A percentile compares a stretch with the other conserved stretches of the same genome.
Conservation (phyloP, 2,888 invertebrate species). For the Drosophila picticornis region DNA sequence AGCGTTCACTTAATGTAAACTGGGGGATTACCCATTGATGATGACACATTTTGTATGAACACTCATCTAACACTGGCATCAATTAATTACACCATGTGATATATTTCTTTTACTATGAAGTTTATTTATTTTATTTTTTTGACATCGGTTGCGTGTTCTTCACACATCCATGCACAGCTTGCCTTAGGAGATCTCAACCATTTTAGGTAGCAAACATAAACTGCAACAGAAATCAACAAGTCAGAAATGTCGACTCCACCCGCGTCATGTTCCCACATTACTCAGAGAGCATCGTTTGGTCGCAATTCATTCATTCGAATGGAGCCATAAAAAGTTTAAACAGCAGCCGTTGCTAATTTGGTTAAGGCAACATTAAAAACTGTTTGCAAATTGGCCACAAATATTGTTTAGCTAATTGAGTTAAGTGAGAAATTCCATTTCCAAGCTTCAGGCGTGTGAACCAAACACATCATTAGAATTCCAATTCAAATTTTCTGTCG, state of each 20-base stretch:
- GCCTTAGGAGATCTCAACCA: conserved; percentile 1
- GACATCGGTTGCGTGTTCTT: conserved; percentile 17
- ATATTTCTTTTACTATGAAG: neutral
- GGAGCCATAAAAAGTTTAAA: conserved; percentile 45
- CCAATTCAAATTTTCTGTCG: conserved; percentile 4
- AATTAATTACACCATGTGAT: neutral
- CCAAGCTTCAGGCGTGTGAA: conserved; percentile 57
- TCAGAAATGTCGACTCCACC: conserved; percentile 33
- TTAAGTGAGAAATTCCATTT: conserved; percentile 28
- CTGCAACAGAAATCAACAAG: conserved; percentile 27
- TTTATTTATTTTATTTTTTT: neutral
- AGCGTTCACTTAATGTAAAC: neutral
- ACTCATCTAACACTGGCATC: neutral
- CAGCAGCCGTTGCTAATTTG: conserved; percentile 72
- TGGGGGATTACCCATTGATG: conserved; percentile 5
- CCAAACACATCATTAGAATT: conserved; percentile 42
- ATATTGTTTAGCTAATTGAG: conserved; percentile 55
- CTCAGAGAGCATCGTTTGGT: conserved; percentile 40
- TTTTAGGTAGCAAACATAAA: conserved; percentile 19
- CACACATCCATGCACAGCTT: conserved; percentile 28
- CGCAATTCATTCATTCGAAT: conserved; percentile 48
- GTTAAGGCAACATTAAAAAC: conserved; percentile 64
- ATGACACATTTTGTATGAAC: conserved; percentile 1
- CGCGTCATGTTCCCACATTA: conserved; percentile 67
- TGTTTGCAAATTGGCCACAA: conserved; percentile 41